Conservation (phyloP, 1,140 invertebrate species). For the Apolygus lucorum region DNA sequence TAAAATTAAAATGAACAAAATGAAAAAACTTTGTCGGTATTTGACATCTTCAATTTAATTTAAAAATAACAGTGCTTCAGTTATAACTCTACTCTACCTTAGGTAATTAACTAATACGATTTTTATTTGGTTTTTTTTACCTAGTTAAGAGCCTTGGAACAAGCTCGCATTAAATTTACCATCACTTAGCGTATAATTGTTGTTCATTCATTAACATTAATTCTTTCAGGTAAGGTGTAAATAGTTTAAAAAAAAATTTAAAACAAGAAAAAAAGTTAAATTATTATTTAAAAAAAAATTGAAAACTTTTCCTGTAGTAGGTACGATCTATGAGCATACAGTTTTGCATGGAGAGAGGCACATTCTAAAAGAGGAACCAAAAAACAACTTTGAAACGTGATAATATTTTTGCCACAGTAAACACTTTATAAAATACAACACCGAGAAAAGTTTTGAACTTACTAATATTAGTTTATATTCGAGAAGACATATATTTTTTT, state of each 20-base stretch:
- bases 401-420: conserved; percentile 19
- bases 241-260: neutral
- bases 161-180: neutral
- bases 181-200: neutral
- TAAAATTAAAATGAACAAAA: neutral
- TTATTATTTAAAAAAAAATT: neutral
- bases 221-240: conserved; percentile 1
- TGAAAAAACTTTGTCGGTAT: neutral
- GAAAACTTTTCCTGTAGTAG: neutral
- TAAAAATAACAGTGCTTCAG: conserved; percentile 12
- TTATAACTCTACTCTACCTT: conserved; percentile 7
- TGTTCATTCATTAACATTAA: neutral
- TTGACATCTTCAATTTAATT: conserved; percentile 11
- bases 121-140: neutral
- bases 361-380: neutral
- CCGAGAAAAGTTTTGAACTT: conserved; percentile 26
- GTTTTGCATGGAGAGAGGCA: neutral
- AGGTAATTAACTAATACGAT: neutral
- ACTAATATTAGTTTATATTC: conserved; percentile 25
- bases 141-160: neutral
- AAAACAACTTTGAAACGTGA: neutral
- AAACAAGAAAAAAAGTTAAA: neutral
- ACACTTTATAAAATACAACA: conserved; percentile 26
- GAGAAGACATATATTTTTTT: conserved; percentile 25
- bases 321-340: neutral